Conservation (phyloP, 1,140 invertebrate species). For the Trichogramma pretiosum region DNA sequence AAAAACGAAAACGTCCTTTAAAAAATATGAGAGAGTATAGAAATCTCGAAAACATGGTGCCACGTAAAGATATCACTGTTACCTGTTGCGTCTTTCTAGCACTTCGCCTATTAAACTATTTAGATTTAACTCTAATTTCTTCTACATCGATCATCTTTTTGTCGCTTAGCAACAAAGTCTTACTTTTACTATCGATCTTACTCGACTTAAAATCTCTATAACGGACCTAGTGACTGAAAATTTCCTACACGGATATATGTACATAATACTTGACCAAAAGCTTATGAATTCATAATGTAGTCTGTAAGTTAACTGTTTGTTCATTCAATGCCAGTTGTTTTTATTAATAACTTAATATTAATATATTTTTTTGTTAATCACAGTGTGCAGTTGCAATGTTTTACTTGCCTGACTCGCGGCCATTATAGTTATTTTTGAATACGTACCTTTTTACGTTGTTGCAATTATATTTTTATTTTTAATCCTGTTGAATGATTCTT, state of each 20-base stretch:
- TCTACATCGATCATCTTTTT: constrained; percentile 1
- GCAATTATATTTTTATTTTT: too few species aligned
- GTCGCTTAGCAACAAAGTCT: constrained; percentile 1
- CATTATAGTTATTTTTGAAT: too few species aligned
- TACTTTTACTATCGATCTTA: neutral
- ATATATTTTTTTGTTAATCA: too few species aligned
- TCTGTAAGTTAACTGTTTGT: too few species aligned
- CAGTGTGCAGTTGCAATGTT: too few species aligned
- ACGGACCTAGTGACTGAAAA: constrained; percentile 10
- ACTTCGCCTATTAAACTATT: constrained; percentile 14
- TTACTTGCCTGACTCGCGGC: too few species aligned
- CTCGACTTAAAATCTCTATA: constrained; percentile 2
- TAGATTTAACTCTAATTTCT: constrained; percentile 7
- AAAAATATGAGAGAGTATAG: constrained; percentile 3
- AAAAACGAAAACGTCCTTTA: too few species aligned
- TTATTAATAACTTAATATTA: too few species aligned
- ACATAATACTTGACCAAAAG: constrained; percentile 13
- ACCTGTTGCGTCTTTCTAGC: constrained; percentile 30
- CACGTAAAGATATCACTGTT: constrained; percentile 34
- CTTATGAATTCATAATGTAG: constrained; percentile 1
- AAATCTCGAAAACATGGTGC: constrained; percentile 31
- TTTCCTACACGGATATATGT: neutral
- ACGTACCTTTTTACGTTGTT: too few species aligned
- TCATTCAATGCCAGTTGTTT: too few species aligned
- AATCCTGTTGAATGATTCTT: too few species aligned